phyloP scores from a whole-genome alignment of 23 tunicate genomes.

The Oikopleura albicans region DNA sequence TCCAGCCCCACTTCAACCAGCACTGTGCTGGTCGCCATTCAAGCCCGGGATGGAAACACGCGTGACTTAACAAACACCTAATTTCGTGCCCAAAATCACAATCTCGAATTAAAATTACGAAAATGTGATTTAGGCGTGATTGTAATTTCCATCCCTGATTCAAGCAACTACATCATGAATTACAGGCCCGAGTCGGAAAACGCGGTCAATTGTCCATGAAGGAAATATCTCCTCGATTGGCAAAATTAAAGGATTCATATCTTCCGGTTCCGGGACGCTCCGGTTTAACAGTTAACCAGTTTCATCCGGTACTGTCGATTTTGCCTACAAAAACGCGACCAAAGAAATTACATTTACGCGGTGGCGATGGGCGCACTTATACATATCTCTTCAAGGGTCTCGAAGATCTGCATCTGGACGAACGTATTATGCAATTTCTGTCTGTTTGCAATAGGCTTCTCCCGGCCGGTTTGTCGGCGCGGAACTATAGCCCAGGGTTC shows the following conservation, averaged over 20 bases:
- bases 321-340: slow-evolving; percentile 97
- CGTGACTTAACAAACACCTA: no score
- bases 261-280: slow-evolving; percentile 76
- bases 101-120: no score
- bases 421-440: slow-evolving; percentile 92
- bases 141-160: no score
- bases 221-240: slow-evolving; percentile 74
- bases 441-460: slow-evolving; percentile 59
- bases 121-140: no score
- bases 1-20: slow-evolving; percentile 9
- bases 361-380: slow-evolving; percentile 71
- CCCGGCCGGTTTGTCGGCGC: slow-evolving; percentile 51
- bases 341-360: slow-evolving; percentile 80
- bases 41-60: no score
- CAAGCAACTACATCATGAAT: slow-evolving; percentile 1
- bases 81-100: no score
- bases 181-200: background rate
- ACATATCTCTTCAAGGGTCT: slow-evolving; percentile 87
- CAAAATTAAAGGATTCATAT: slow-evolving; percentile 44
- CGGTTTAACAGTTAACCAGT: slow-evolving; percentile 18
- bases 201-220: slow-evolving; percentile 28
- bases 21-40: background rate
- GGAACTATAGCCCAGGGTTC: no score
- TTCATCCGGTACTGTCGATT: slow-evolving; percentile 49
- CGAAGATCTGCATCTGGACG: slow-evolving; percentile 97